Evolutionary conservation across 1,140 invertebrate genomes (phyloP), one percentile per base, ranked within the genome.

Genomic region (Plodia interpunctella): DNA sequence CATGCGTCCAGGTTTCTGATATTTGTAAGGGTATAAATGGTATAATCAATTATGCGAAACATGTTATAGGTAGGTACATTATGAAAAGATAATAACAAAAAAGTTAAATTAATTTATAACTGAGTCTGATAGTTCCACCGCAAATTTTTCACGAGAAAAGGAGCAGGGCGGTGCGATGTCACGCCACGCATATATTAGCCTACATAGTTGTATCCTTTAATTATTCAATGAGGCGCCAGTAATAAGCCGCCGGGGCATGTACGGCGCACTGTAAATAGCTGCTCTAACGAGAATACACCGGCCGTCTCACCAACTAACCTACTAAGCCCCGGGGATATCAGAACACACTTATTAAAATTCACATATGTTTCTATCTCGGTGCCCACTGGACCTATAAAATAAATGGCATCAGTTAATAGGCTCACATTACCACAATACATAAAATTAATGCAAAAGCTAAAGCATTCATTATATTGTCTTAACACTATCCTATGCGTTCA

Each of bases 181-280:
- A 51, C n/a, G 70, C 65, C 58, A 65, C 59, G 64, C 73, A 79
- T 79, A 76, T 72, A 83, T 84, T 78, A 83, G 78, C 74, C 70
- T 59, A 77, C 68, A 74, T 79, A 63, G 66, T 56, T 62, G 66
- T 20, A 53, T 53, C 51, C 51, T 73, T 76, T 78, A 72, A 84
- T 80, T 83, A 83, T 80, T 79, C 74, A 79, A 71, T 66, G 67
- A 75, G 79, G 82, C 84, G 84, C 80, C 80, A 78, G 74, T 75
- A 74, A 81, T 72, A 74, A 74, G 73, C 65, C 66, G 65, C 68
- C 32, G 62, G 66, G 69, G 72, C 74, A 74, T 70, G 76, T 68
- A 65, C 66, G 63, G 44, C 61, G 60, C 49, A 61, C 70, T 70
- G 68, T 66, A 81, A 83, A 80, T 80, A 82, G 76, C 71, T 54